Evolutionary conservation across 2,888 invertebrate species (phyloP).

Genomic region (Dryobota labecula): DNA sequence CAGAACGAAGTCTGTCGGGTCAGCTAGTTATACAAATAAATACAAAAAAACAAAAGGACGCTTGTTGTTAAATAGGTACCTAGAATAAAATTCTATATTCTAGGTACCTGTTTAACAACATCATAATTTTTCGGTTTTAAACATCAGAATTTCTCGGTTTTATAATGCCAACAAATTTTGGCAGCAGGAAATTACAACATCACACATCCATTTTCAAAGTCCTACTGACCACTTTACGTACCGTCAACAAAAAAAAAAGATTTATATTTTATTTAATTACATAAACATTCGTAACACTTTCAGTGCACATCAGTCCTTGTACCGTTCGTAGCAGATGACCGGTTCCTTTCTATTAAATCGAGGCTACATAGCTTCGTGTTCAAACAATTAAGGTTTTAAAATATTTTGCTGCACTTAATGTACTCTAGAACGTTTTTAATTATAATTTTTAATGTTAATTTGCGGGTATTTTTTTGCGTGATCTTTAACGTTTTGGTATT

Average conservation of each 20-base stretch:
- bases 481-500: not conserved
- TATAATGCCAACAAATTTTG: not conserved
- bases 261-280: conserved; percentile 6
- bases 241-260: conserved; percentile 18
- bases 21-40: too few relatives aligned
- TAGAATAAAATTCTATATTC: too few relatives aligned
- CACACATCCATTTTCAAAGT: not conserved
- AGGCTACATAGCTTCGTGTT: conserved; percentile 59
- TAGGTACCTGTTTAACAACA: not conserved
- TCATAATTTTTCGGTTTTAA: not conserved
- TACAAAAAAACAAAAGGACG: too few relatives aligned
- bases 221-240: not conserved
- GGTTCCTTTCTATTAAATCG: conserved; percentile 60
- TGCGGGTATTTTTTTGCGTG: not conserved
- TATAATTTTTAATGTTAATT: conserved; percentile 12
- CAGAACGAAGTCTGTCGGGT: too few relatives aligned
- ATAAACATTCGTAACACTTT: conserved; percentile 41
- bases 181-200: too few relatives aligned
- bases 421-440: conserved; percentile 24
- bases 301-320: conserved; percentile 49
- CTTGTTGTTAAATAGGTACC: too few relatives aligned
- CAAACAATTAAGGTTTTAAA: conserved; percentile 50
- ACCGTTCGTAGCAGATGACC: conserved; percentile 50
- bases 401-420: conserved; percentile 35
- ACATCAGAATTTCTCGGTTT: not conserved